These are phyloP conservation scores for Trichomycterus rosablanca DNA, from an alignment of 2,113 vertebrate species.

Conservation along the genomic window DNA sequence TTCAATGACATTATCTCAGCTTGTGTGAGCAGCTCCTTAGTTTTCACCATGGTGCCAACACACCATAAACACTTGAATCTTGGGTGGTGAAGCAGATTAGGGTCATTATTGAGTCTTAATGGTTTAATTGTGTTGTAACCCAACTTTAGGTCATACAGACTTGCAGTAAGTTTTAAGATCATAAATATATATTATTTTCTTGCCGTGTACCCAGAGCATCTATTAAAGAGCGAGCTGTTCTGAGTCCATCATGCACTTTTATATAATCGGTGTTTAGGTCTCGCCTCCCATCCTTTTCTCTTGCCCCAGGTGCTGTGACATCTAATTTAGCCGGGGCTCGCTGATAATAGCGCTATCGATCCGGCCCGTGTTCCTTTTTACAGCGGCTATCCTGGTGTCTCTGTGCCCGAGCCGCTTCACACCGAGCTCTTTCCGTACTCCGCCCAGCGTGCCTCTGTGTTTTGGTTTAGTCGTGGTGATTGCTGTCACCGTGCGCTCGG, in stretches of 20 bases:
- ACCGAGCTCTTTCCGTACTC: slow-evolving; percentile 1
- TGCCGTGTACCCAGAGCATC: slow-evolving; percentile 44
- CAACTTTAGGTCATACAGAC: no score
- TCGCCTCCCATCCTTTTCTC: slow-evolving; percentile 36
- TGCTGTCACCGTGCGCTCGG: slow-evolving; percentile 29
- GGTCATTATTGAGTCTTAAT: no score
- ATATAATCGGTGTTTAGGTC: slow-evolving; percentile 57
- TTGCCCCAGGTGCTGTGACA: slow-evolving; percentile 54
- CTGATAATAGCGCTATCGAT: slow-evolving; percentile 65
- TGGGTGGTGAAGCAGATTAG: no score
- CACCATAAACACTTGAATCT: no score
- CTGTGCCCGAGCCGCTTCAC: slow-evolving; percentile 25
- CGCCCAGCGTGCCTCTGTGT: slow-evolving; percentile 26
- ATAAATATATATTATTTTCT: no score
- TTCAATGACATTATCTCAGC: no score
- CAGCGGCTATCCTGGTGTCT: slow-evolving; percentile 40
- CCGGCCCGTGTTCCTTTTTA: slow-evolving; percentile 47
- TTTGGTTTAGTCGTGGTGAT: slow-evolving; percentile 46
- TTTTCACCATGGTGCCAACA: no score
- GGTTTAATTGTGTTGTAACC: no score
- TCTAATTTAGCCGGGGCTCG: slow-evolving; percentile 57
- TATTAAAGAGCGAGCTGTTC: slow-evolving; percentile 18
- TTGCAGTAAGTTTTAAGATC: no score
- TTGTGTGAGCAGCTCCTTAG: no score
- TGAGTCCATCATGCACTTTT: slow-evolving; percentile 47